Base-by-base conservation (phyloP, 2,888 invertebrate genomes). In the Temnothorax unifasciatus region DNA sequence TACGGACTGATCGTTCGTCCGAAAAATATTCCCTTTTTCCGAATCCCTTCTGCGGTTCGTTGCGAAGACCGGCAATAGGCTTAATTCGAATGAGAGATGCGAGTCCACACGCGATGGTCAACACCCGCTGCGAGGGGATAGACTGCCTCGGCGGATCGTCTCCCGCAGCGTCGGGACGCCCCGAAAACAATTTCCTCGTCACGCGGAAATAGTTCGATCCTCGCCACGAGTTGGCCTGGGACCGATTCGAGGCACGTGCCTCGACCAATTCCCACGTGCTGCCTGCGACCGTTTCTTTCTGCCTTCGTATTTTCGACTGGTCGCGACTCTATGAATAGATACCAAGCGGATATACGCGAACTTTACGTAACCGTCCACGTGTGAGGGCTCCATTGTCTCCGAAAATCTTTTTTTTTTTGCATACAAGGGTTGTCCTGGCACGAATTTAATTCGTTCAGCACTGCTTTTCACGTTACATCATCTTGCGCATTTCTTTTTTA, bases 201-300 rank as follows among this genome's bases (percentile, higher is more conserved):
- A 92, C 89, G 93, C 92, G 94, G 93, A 94, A 94, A 94, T 93
- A 92, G 93, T 92, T 91, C 92, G 90, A 69, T 86, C 89, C 91
- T 84, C 92, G 88, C 91, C 92, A 87, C 92, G 93, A 93, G 93
- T 91, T 90, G 90, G 34, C 87, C 88, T 29, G 52, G 85, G 88
- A 87, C 75, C 89, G 89, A 89, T 86, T 87, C 91, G 86, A 88
- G 93, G 91, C 93, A 91, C 94, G 92, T 92, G 93, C 93, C 92
- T 89, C 88, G 74, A 82, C 86, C 86, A 82, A 85, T 87, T 87
- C 87, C 77, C 90, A 89, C 89, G 90, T 88, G 84, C 79, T 82
- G 66, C 84, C 83, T 64, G 77, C 29, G 21, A 3, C 50, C 50
- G 44, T 61, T 66, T 75, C 59, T 71, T 68, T 66, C 79, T 76